These are phyloP conservation scores for Pseudomyrmex gracilis DNA, from an alignment of 1,140 invertebrate genomes.

Conservation along the genomic window DNA sequence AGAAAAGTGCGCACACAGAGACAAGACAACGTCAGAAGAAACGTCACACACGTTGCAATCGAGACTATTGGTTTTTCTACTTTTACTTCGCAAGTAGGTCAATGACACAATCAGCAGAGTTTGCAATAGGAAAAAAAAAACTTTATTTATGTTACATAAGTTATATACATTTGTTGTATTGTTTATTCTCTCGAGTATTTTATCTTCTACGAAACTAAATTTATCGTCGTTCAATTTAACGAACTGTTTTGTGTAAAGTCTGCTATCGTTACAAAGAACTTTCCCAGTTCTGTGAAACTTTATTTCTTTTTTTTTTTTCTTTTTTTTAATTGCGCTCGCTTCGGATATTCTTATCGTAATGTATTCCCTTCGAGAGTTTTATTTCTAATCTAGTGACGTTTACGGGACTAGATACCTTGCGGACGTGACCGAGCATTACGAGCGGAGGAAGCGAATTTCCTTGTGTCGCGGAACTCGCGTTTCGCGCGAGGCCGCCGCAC, in stretches of 20 bases:
- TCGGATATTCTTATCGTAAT: no score
- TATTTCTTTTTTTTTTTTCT: no score
- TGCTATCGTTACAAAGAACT: no score
- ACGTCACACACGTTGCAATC: not conserved
- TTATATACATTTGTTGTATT: not conserved
- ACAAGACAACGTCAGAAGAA: not conserved
- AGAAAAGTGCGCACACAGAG: not conserved
- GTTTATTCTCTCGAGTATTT: not conserved
- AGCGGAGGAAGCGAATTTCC: slow-evolving; percentile 37
- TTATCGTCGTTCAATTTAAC: no score
- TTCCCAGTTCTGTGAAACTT: no score
- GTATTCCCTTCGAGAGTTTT: not conserved
- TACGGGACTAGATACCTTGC: slow-evolving; percentile 3
- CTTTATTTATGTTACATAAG: no score
- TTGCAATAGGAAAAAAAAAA: slow-evolving; percentile 8
- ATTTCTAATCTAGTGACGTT: not conserved
- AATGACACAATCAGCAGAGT: not conserved
- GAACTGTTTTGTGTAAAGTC: no score
- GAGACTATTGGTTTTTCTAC: slow-evolving; percentile 19
- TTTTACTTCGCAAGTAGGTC: slow-evolving; percentile 41
- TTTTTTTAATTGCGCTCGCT: no score
- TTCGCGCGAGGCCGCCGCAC: slow-evolving; percentile 16
- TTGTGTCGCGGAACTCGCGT: slow-evolving; percentile 12
- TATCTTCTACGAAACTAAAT: no score
- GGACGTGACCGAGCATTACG: slow-evolving; percentile 11